Evolutionary conservation across 1,140 invertebrate species (phyloP).

Genomic region (Lordiphosa stackelbergi): DNA sequence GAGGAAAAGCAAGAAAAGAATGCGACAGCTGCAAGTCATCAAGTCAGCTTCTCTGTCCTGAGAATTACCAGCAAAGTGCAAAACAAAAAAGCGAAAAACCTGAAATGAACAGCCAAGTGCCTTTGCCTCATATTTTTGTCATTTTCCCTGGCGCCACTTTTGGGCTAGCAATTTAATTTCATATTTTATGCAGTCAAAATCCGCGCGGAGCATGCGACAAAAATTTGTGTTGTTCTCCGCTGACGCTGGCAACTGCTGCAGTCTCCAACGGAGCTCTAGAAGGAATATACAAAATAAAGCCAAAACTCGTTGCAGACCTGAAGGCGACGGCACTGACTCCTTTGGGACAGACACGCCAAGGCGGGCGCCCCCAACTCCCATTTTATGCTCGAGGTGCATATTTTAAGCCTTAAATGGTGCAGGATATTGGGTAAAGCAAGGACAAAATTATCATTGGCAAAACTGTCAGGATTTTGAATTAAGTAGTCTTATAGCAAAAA

Average conservation of each 20-base stretch:
- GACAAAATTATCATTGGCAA: not conserved
- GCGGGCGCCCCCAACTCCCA: constrained; percentile 1
- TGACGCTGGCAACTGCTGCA: constrained; percentile 26
- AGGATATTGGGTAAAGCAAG: constrained; percentile 3
- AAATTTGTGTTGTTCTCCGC: constrained; percentile 23
- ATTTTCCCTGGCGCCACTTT: constrained; percentile 49
- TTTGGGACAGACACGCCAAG: constrained; percentile 4
- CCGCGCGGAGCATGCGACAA: constrained; percentile 39
- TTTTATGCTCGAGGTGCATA: constrained; percentile 13
- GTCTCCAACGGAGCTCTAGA: constrained; percentile 19
- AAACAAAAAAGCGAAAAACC: constrained; percentile 4
- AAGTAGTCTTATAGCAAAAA: not conserved
- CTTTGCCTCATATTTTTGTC: constrained; percentile 47
- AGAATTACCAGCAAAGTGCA: constrained; percentile 39
- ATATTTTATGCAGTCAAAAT: constrained; percentile 55
- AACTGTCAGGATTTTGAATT: constrained; percentile 3
- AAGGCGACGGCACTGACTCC: constrained; percentile 9
- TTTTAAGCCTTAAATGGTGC: constrained; percentile 11
- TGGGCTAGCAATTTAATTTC: constrained; percentile 51
- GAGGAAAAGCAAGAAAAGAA: constrained; percentile 36
- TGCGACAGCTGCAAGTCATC: constrained; percentile 51
- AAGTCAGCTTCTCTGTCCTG: constrained; percentile 25
- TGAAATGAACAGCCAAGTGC: constrained; percentile 6
- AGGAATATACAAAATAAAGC: constrained; percentile 33
- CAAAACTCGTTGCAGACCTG: constrained; percentile 18